phyloP scores from a whole-genome alignment of 2,113 vertebrate genomes.

The Solea solea region DNA sequence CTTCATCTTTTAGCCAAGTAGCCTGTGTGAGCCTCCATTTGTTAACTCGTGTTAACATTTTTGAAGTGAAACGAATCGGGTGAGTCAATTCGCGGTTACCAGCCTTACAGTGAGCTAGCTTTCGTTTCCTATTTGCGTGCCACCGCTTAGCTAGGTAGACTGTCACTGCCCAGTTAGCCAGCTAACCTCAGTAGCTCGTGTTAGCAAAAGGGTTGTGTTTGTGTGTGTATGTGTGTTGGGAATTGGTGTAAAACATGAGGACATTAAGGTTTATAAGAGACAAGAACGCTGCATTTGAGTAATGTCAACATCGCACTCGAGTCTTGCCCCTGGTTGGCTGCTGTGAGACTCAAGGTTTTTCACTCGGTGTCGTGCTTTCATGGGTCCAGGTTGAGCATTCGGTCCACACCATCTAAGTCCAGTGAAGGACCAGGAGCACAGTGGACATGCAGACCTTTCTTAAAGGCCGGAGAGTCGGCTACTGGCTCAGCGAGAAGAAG shows the following conservation, averaged over 20 bases:
- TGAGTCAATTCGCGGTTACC: not conserved
- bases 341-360: constrained; percentile 14
- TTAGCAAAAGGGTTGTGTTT: constrained; percentile 44
- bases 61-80: not conserved
- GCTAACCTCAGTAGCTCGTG: constrained; percentile 68
- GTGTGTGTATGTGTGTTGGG: constrained; percentile 9
- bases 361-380: constrained; percentile 42
- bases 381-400: constrained; percentile 59
- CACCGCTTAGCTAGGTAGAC: constrained; percentile 43
- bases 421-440: constrained; percentile 36
- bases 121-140: constrained; percentile 30
- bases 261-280: not conserved
- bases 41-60: not conserved
- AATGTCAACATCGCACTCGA: constrained; percentile 6
- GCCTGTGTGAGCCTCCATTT: not conserved
- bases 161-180: constrained; percentile 55
- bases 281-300: no score
- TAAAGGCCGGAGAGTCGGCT: constrained; percentile 93
- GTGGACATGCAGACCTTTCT: constrained; percentile 94
- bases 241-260: not conserved
- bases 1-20: constrained; percentile 24
- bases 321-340: constrained; percentile 19
- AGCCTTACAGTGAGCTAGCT: constrained; percentile 28
- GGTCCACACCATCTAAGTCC: constrained; percentile 54
- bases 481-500: constrained; percentile 99